Conservation (phyloP, 64 coral and sea anemone genomes). For the Actinia tenebrosa region DNA sequence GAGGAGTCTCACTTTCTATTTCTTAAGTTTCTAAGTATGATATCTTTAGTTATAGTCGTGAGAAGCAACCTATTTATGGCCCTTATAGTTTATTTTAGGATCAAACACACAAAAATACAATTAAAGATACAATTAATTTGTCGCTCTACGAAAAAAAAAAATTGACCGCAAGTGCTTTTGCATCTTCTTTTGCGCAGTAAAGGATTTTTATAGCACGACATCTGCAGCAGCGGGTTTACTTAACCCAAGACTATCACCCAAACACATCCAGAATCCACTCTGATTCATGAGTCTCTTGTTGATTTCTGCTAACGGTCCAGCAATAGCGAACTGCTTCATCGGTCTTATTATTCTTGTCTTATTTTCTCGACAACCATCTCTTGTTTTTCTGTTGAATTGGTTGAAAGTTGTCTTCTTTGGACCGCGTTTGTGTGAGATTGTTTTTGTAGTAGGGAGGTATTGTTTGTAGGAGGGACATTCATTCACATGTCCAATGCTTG, state of each 20-base stretch:
- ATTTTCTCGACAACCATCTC: background rate
- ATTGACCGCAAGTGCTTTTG: too few species aligned
- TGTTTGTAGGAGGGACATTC: background rate
- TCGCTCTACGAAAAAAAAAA: too few species aligned
- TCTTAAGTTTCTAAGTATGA: too few species aligned
- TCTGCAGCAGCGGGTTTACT: background rate
- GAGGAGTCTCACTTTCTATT: too few species aligned
- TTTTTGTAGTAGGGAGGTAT: background rate
- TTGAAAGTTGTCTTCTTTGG: background rate
- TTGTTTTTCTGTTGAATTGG: background rate
- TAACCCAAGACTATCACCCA: background rate
- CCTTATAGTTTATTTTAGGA: too few species aligned
- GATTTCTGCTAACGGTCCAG: conserved; percentile 20
- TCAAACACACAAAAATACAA: too few species aligned
- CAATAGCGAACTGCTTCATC: conserved; percentile 1
- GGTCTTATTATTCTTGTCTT: background rate
- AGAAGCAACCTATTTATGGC: too few species aligned
- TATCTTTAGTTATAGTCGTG: too few species aligned
- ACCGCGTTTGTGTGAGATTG: background rate
- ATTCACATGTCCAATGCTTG: background rate
- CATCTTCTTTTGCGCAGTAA: too few species aligned
- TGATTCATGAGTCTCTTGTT: conserved; percentile 23
- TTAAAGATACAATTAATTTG: too few species aligned
- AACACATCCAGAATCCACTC: conserved; percentile 23
- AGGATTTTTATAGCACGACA: background rate